Evolutionary conservation across 2,113 vertebrate genomes (phyloP).

Genomic region (Haliaeetus leucogaster): DNA sequence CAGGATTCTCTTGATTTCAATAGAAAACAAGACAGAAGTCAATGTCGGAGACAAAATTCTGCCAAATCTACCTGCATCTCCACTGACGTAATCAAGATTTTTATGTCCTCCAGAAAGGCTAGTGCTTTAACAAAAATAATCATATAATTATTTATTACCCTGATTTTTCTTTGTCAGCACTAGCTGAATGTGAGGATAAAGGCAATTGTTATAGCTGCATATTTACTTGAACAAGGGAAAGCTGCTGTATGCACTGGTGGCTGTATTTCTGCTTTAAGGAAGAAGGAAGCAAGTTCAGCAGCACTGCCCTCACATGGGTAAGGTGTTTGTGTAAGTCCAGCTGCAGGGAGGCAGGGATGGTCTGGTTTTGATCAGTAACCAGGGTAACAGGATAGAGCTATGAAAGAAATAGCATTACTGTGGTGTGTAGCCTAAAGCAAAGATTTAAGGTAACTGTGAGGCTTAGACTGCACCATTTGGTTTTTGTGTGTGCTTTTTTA

Average conservation of each 20-base stretch:
- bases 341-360: not conserved
- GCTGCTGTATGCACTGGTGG: not conserved
- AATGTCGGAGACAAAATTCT: not conserved
- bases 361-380: conserved; percentile 19
- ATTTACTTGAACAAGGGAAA: not conserved
- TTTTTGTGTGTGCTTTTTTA: not conserved
- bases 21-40: not conserved
- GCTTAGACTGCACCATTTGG: not conserved
- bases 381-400: conserved; percentile 4
- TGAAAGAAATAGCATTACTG: not conserved
- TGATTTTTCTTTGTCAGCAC: not conserved
- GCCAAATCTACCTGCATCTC: not conserved
- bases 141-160: not conserved
- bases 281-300: not conserved
- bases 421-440: not conserved
- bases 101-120: not conserved
- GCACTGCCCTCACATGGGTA: not conserved
- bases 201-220: not conserved
- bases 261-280: not conserved
- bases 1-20: not conserved
- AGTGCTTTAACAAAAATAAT: not conserved
- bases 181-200: not conserved
- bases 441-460: not conserved
- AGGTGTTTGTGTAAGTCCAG: not conserved
- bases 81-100: not conserved